Evolutionary conservation across 2,797 vertebrate genomes (phyloP), one percentile per base, ranked within the genome.

Genomic region (Rachycentron canadum): DNA sequence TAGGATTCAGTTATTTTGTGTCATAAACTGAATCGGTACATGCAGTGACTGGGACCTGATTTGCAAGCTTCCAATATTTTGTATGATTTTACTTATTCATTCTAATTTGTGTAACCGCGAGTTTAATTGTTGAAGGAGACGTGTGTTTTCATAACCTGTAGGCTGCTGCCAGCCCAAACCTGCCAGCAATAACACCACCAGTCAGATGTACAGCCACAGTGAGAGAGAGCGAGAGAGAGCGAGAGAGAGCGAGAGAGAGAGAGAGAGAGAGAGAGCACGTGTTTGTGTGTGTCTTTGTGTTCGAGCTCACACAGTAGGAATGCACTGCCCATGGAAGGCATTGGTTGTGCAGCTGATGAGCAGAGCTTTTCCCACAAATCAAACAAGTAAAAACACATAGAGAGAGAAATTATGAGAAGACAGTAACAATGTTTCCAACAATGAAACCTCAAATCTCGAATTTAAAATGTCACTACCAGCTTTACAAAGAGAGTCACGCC

Each of bases 341-440:
- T 98, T 98, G 88, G 97, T 98, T 63, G 97, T 98, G 30, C 98
- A 98, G 93, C 97, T 98, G 95, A 98, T 98, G 80, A 98, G 96
- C 1, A 98, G 96, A 79, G 97, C 98, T 94, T 98, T 98, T 65
- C 97, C 97, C 91, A 98, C 97, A 87, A 47, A 95, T 93, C 19
- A n/a, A n/a, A n/a, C n/a, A n/a, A n/a, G n/a, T n/a, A n/a, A n/a
- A 86, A 62, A 90, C 79, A 83, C 66, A 57, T 23, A 43, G 8
- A 78, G 63, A 52, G 17, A 82, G 34, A 53, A 0, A 1, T 60
- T 5, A 79, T 32, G 25, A 26, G 16, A 7, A 40, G 23, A 59
- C 16, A 34, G 21, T 7, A 26, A 45, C 13, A 59, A 2, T 0
- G 36, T 49, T 63, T 60, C 41, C 69, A 34, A 38, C 41, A 21